Base-by-base conservation (phyloP, 2,113 vertebrate species). In the Craseonycteris thonglongyai region DNA sequence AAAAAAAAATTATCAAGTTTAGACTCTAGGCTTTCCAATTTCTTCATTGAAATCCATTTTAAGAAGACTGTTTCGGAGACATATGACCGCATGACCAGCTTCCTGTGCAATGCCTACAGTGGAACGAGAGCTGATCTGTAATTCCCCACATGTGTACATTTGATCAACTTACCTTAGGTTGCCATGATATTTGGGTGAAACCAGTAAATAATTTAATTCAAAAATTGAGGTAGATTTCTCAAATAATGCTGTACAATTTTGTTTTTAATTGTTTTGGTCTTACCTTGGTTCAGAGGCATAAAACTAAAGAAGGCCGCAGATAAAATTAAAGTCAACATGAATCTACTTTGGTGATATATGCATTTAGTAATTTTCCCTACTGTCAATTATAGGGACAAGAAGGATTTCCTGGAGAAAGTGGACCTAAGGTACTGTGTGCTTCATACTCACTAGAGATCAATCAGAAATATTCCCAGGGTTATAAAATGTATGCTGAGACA, bases 401-500 rank as follows among this genome's bases (percentile, higher is more conserved):
- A 92, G 98, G 98, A 87, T 97, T 95, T 59, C 90, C 96, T 15
- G 98, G 98, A 94, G 89, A 97, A 79, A 92, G 74, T 65, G 98
- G 98, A 75, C 5, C 2, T 7, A 97, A 98, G 97, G 98, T 98
- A 98, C n/a, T 0, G 9, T 83, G 24, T 56, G 11, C 63, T 80
- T 76, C 30, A 0, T 28, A 26, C 47, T n/a, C 26, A 38, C n/a
- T 63, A 30, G 61, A 76, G 35, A 42, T 56, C 33, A 8, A 30
- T 61, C 38, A 19, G 61, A 59, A 69, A 38, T 33, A 33, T 12
- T 30, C n/a, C 40, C 47, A 45, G 49, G 40, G 2, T 16, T 54
- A 9, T 38, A 45, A 72, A 78, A 38, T 69, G 2, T 56, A 15
- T 54, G 49, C 7, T 1, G 84, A 38, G 30, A 56, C 24, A 38